These are phyloP conservation scores for Oncorhynchus nerka DNA, from an alignment of 2,113 vertebrate genomes.

Conservation along the genomic window DNA sequence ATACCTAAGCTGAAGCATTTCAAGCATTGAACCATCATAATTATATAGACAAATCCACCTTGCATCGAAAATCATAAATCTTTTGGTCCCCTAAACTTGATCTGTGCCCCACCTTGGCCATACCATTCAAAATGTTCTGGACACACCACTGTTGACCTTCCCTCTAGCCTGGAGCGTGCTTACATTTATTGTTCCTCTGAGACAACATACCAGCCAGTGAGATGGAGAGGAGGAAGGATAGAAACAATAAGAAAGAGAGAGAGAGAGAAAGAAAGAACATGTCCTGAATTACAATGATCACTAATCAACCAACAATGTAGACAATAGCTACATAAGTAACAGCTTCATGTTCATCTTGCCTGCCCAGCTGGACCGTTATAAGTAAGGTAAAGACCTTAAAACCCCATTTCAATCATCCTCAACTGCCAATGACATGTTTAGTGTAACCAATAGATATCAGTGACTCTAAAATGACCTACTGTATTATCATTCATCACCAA, in stretches of 20 bases:
- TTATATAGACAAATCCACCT: too few species aligned
- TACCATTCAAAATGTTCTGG: too few species aligned
- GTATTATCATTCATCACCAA: background rate
- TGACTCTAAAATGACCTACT: background rate
- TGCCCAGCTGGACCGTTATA: background rate
- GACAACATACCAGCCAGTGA: constrained; percentile 12
- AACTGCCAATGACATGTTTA: background rate
- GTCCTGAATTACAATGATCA: background rate
- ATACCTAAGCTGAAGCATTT: too few species aligned
- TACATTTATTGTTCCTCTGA: constrained; percentile 20
- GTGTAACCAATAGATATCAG: background rate
- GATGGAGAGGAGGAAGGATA: too few species aligned
- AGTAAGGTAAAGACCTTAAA: background rate
- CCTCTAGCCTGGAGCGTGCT: constrained; percentile 18
- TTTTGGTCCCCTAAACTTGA: background rate
- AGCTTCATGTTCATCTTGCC: background rate
- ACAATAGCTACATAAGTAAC: background rate
- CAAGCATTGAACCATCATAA: too few species aligned
- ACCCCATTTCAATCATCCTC: background rate
- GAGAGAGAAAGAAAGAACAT: too few species aligned
- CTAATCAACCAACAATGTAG: background rate
- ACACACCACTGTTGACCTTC: constrained; percentile 39
- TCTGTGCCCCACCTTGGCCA: too few species aligned
- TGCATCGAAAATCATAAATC: too few species aligned
- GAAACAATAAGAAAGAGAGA: too few species aligned